Evolutionary conservation across 1,140 invertebrate genomes (phyloP).

Genomic region (Lycorma delicatula): DNA sequence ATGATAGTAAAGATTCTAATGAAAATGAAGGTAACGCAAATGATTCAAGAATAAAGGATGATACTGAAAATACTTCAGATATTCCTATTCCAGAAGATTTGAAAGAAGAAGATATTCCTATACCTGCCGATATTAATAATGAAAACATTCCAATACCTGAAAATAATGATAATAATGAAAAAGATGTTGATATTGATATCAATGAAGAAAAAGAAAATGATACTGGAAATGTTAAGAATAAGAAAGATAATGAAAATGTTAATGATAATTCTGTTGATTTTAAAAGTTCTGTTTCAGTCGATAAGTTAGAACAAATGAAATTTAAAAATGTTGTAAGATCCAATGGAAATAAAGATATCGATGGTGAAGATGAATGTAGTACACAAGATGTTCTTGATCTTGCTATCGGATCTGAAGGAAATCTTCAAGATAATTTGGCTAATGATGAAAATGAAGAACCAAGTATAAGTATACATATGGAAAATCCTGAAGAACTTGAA

Average conservation of each 20-base stretch:
- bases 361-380: constrained; percentile 18
- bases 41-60: constrained; percentile 36
- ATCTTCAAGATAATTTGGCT: constrained; percentile 13
- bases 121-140: constrained; percentile 36
- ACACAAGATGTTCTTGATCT: constrained; percentile 22
- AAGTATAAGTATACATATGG: neutral
- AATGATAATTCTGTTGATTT: too few species aligned
- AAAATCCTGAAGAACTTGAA: neutral
- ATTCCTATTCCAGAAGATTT: constrained; percentile 38
- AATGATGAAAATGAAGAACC: constrained; percentile 1
- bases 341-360: constrained; percentile 10
- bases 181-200: constrained; percentile 24
- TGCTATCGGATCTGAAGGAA: constrained; percentile 16
- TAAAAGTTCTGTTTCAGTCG: too few species aligned
- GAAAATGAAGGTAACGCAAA: constrained; percentile 33
- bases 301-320: too few species aligned
- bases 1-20: constrained; percentile 31
- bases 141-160: constrained; percentile 34
- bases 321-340: too few species aligned
- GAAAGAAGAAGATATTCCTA: constrained; percentile 40
- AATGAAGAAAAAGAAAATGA: constrained; percentile 20
- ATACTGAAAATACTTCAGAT: constrained; percentile 34
- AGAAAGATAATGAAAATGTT: too few species aligned
- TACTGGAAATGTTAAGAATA: constrained; percentile 19
- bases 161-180: constrained; percentile 31